These are phyloP conservation scores for Perccottus glenii DNA, from an alignment of 2,113 vertebrate genomes.

Conservation along the genomic window DNA sequence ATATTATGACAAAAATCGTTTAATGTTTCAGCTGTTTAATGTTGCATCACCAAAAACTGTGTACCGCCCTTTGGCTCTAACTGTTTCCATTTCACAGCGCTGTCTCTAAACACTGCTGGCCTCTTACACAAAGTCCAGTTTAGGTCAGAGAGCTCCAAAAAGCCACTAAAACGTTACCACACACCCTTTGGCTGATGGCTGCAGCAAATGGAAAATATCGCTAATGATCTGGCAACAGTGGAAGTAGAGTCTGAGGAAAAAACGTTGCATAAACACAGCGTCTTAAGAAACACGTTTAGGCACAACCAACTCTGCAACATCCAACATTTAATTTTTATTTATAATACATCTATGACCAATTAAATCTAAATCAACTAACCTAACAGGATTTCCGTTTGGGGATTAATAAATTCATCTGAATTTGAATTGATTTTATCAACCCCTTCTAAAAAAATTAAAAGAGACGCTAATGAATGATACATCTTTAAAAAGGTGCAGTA, in stretches of 20 bases:
- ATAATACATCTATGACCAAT: too few species aligned
- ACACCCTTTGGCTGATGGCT: conserved; percentile 39
- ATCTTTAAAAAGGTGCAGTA: too few species aligned
- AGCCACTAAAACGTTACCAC: conserved; percentile 9
- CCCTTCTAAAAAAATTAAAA: too few species aligned
- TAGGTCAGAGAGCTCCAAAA: conserved; percentile 19
- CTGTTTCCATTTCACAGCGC: conserved; percentile 24
- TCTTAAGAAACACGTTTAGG: conserved; percentile 23
- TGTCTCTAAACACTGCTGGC: conserved; percentile 25
- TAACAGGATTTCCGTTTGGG: too few species aligned
- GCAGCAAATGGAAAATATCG: conserved; percentile 58
- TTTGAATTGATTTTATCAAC: too few species aligned
- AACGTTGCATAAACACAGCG: conserved; percentile 27
- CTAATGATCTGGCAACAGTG: conserved; percentile 46
- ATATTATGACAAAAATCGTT: too few species aligned
- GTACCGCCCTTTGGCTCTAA: conserved; percentile 32
- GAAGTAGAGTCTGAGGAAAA: conserved; percentile 25
- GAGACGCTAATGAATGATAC: too few species aligned
- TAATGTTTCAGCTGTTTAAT: neutral
- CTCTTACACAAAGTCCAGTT: conserved; percentile 27
- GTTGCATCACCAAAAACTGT: conserved; percentile 16
- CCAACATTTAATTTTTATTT: too few species aligned
- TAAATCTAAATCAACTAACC: too few species aligned
- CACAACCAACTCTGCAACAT: neutral
- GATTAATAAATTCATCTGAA: too few species aligned